Evolutionary conservation across 2,888 invertebrate genomes (phyloP).

Genomic region (Epistrophe eligans): DNA sequence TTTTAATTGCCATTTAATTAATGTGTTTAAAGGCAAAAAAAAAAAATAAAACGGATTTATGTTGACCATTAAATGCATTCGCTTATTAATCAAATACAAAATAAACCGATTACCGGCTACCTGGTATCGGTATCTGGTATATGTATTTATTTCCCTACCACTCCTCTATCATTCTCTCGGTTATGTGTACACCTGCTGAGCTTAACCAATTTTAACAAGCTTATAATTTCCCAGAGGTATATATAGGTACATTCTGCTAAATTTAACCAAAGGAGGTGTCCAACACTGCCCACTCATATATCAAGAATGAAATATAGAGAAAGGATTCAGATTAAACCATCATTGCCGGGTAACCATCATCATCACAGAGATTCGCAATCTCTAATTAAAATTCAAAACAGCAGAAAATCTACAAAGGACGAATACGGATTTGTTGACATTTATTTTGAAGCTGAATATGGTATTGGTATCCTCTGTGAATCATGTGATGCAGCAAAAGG

Average conservation of each 20-base stretch:
- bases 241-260: constrained; percentile 31
- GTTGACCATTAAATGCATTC: constrained; percentile 52
- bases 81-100: constrained; percentile 73
- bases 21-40: constrained; percentile 22
- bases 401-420: constrained; percentile 73
- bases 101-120: constrained; percentile 69
- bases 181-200: constrained; percentile 56
- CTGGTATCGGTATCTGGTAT: constrained; percentile 27
- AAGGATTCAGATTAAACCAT: constrained; percentile 47
- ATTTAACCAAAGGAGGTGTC: constrained; percentile 49
- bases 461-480: neutral
- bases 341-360: constrained; percentile 25
- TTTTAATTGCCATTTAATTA: constrained; percentile 69
- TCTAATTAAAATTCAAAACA: constrained; percentile 75
- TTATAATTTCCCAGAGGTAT: constrained; percentile 74
- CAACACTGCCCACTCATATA: constrained; percentile 1
- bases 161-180: neutral
- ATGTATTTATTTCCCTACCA: constrained; percentile 19
- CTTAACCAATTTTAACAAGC: constrained; percentile 74
- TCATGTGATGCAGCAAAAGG: constrained; percentile 14
- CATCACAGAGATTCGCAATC: constrained; percentile 24
- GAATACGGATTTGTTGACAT: constrained; percentile 34
- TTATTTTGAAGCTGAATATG: constrained; percentile 5
- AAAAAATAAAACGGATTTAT: constrained; percentile 8
- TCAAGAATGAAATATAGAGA: constrained; percentile 10